Conservation (phyloP, 2,797 vertebrate species). For the Prionace glauca region DNA sequence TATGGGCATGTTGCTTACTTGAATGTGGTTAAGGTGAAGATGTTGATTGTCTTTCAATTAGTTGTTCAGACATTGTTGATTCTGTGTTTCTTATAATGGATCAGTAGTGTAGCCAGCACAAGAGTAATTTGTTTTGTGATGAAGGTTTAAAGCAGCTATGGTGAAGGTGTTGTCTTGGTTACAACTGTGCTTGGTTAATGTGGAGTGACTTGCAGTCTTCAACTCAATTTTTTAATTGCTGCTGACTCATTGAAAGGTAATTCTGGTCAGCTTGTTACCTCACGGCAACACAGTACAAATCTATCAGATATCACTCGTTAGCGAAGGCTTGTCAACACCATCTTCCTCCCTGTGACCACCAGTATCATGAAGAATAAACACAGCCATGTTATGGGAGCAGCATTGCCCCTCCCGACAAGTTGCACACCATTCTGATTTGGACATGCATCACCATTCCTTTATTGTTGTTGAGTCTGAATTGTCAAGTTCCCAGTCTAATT, state of each 20-base stretch:
- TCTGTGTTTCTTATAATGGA: neutral
- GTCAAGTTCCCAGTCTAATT: neutral
- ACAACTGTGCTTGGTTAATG: neutral
- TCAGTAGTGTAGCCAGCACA: neutral
- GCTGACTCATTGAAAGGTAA: neutral
- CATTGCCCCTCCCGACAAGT: neutral
- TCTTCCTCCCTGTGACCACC: neutral
- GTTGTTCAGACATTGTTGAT: neutral
- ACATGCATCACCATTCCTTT: neutral
- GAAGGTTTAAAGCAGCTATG: neutral
- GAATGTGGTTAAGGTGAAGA: neutral
- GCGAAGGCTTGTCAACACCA: neutral
- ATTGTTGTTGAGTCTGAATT: neutral
- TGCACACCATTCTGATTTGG: neutral
- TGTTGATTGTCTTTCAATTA: neutral
- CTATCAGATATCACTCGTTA: neutral
- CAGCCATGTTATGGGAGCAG: neutral
- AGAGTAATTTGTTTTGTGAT: neutral
- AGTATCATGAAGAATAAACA: neutral
- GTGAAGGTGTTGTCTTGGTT: neutral
- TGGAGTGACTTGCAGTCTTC: neutral
- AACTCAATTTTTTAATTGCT: neutral
- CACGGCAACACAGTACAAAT: neutral
- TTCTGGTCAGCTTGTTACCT: neutral
- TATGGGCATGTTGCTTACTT: neutral